These are phyloP conservation scores for Boulengeromyrus knoepffleri DNA, from an alignment of 2,113 vertebrate species.

Conservation along the genomic window DNA sequence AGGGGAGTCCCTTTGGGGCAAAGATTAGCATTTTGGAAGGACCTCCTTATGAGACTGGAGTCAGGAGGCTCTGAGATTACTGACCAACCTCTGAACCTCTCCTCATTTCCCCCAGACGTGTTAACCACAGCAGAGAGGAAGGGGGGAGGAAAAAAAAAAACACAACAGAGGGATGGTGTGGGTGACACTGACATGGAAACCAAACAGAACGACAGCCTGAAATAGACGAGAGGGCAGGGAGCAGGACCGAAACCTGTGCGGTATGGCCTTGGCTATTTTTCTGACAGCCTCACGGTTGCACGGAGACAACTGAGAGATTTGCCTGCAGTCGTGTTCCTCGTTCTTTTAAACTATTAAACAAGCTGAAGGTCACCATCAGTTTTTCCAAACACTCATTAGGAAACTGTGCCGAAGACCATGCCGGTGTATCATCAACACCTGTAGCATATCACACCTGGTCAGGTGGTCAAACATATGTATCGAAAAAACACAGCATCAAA, in stretches of 20 bases:
- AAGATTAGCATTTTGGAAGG: neutral
- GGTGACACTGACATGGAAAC: neutral
- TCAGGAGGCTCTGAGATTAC: neutral
- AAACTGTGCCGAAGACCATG: neutral
- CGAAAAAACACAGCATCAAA: neutral
- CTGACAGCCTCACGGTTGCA: neutral
- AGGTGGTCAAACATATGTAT: neutral
- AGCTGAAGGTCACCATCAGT: neutral
- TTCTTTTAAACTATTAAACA: neutral
- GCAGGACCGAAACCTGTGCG: no score
- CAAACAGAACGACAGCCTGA: neutral
- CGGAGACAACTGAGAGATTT: neutral
- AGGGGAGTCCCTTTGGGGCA: neutral
- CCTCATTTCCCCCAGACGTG: constrained; percentile 15
- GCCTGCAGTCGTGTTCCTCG: neutral
- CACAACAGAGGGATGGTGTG: neutral
- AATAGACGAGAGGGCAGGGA: neutral
- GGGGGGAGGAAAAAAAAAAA: neutral
- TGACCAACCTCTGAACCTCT: neutral
- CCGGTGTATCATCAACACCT: neutral
- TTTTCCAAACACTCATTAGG: neutral
- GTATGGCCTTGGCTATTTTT: neutral
- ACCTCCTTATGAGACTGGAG: neutral
- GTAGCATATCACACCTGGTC: neutral
- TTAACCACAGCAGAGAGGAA: constrained; percentile 9